These are phyloP conservation scores for Nemapogon koenigi DNA, from an alignment of 2,888 invertebrate genomes.

Conservation along the genomic window DNA sequence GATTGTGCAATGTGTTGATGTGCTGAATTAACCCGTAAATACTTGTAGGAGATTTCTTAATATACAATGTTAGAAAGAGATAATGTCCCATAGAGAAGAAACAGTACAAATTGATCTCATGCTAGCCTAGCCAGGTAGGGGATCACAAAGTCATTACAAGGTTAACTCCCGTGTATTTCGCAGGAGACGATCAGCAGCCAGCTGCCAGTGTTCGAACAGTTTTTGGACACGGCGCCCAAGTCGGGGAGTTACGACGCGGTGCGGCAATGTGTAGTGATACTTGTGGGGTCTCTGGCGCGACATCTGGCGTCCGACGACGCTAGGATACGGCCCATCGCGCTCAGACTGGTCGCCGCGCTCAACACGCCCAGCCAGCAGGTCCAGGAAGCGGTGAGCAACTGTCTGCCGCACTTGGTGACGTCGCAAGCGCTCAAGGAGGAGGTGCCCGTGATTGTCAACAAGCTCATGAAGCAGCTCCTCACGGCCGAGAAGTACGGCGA, in stretches of 20 bases:
- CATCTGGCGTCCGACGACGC: conserved; percentile 92
- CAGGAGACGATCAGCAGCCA: conserved; percentile 75
- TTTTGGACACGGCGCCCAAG: conserved; percentile 91
- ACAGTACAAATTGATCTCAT: too few species aligned
- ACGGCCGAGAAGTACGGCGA: conserved; percentile 94
- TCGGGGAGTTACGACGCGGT: conserved; percentile 90
- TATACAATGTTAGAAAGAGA: too few species aligned
- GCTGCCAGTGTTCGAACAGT: conserved; percentile 91
- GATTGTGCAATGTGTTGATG: too few species aligned
- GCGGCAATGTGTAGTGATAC: conserved; percentile 93
- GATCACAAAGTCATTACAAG: too few species aligned
- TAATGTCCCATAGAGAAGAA: too few species aligned
- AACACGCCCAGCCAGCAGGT: conserved; percentile 97
- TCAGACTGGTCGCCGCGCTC: conserved; percentile 86
- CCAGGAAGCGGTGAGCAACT: conserved; percentile 97
- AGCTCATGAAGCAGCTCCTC: conserved; percentile 83
- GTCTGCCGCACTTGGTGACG: conserved; percentile 87
- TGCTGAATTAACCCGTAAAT: too few species aligned
- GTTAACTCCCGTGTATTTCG: too few species aligned
- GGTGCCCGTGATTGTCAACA: conserved; percentile 86
- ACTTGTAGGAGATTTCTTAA: too few species aligned
- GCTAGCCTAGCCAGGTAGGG: too few species aligned
- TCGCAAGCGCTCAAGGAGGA: conserved; percentile 88
- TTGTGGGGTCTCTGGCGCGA: conserved; percentile 97
- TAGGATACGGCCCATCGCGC: conserved; percentile 92